Evolutionary conservation across 2,797 vertebrate genomes (phyloP), one percentile per base, ranked within the genome.

Genomic region (Dendrocincla tyrannina): DNA sequence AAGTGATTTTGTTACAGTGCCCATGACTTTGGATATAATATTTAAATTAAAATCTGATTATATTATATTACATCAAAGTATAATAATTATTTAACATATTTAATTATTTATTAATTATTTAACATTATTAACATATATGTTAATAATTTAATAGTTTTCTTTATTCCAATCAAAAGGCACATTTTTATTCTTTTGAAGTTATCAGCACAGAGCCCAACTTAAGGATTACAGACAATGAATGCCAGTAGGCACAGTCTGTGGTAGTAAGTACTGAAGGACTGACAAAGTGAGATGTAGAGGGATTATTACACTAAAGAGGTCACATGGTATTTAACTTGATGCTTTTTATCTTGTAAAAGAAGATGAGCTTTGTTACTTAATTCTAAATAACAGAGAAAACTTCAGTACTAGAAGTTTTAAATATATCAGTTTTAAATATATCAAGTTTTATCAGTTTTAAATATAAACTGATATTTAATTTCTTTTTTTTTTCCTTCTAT

Each of bases 1-100:
- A 75, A 67, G 3, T 33, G 8, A 55, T 80, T 79, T 56, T 4
- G 23, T 49, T 53, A 22, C 4, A 28, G 50, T 91, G 39, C 22
- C 87, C 42, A 37, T 72, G 70, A 53, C 22, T 74, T 52, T n/a
- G 37, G 32, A 50, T 80, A 12, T 84, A 13, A 63, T 79, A 86
- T 74, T 95, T 85, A 79, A 83, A 94, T 35, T 17, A 86, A 93
- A 89, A 93, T 50, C 25, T 92, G n/a, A 56, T 91, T 14, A 50
- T 47, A 55, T 49, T 67, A 42, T 33, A n/a, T 56, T 42, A 63
- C 50, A 50, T 27, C 3, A 53, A 33, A 46, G 2, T 76, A 53
- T 35, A 35, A 7, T 35, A 35, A 35, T 35, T 35, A 35, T 35
- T 35, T 35, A 35, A 35, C 35, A 35, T 35, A 35, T 35, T 35